Evolutionary conservation across 2,888 invertebrate species (phyloP).

Genomic region (Brachyptera putata): DNA sequence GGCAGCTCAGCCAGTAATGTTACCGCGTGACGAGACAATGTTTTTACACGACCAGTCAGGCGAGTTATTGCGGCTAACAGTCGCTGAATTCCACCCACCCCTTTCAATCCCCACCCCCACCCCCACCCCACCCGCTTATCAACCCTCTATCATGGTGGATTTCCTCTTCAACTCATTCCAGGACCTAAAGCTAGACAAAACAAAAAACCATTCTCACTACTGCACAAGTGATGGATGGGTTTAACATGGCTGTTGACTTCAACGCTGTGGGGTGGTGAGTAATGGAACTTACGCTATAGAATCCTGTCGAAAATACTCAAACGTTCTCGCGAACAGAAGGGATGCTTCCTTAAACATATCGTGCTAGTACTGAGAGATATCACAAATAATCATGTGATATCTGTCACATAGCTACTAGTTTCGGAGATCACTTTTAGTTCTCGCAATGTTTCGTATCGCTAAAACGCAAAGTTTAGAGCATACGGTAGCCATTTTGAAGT

Average conservation of each 20-base stretch:
- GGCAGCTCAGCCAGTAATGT: too few relatives aligned
- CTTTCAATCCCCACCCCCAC: background rate
- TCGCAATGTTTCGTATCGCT: too few relatives aligned
- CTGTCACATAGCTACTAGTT: too few relatives aligned
- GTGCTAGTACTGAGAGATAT: too few relatives aligned
- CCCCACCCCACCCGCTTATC: background rate
- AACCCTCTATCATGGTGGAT: background rate
- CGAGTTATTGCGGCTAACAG: background rate
- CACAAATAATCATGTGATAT: background rate
- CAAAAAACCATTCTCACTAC: conserved; percentile 7
- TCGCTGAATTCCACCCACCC: background rate
- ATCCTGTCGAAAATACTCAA: conserved; percentile 16
- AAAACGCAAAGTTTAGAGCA: too few relatives aligned
- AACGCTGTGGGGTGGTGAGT: conserved; percentile 22
- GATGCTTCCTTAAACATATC: background rate
- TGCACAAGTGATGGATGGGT: conserved; percentile 21
- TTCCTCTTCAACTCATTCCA: background rate
- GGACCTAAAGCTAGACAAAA: conserved; percentile 6
- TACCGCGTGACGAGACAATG: too few relatives aligned
- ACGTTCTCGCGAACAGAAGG: conserved; percentile 5
- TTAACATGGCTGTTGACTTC: conserved; percentile 27
- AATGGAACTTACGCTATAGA: conserved; percentile 23
- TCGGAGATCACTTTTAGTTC: too few relatives aligned
- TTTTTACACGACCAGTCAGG: background rate
- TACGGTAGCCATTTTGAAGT: too few relatives aligned